Base-by-base conservation (phyloP, 2,113 vertebrate genomes). In the Hydropotes inermis region DNA sequence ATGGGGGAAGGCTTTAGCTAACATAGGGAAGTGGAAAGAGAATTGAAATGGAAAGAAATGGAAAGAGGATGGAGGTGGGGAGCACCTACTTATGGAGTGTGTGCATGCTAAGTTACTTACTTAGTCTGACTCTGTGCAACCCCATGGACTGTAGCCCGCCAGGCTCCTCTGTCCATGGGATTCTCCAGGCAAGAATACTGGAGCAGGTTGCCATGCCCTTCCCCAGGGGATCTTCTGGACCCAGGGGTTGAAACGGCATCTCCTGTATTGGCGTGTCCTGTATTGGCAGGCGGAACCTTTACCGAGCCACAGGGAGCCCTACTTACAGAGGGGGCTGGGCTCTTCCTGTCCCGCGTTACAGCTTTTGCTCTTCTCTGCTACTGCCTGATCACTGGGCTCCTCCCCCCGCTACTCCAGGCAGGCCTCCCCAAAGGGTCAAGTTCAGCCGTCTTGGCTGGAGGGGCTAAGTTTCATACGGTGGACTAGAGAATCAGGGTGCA, bases 391-490 rank as follows among this genome's bases (percentile, higher is more conserved):
- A 8, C 25, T 1, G 28, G 61, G 33, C 12, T 55, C 19, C 47
- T 36, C 55, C 39, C 25, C 1, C 5, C 2, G 0, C 1, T 0
- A 1, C 39, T 17, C 6, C 21, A 1, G 61, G 50, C 25, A 54
- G 36, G 1, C 30, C 61, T 85, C 60, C 81, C 12, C 52, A 45
- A 61, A 90, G 52, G 87, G 67, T 83, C 36, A 78, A 36, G n/a
- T 36, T 36, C 28, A 85, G 52, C 57, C 50, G 74, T 30, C 12
- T 54, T 64, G 36, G 50, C 52, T 76, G 23, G 47, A 7, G 12
- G 5, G 50, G 78, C 36, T 83, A 52, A 12, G 28, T 60, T 86
- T 82, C n/a, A 58, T 25, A 9, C 17, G 33, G 11, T 23, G 23
- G 27, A 89, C 7, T 47, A 15, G 43, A 92, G 17, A 93, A 43